Base-by-base conservation (phyloP, 1,140 invertebrate genomes). In the Dendrolimus punctatus region DNA sequence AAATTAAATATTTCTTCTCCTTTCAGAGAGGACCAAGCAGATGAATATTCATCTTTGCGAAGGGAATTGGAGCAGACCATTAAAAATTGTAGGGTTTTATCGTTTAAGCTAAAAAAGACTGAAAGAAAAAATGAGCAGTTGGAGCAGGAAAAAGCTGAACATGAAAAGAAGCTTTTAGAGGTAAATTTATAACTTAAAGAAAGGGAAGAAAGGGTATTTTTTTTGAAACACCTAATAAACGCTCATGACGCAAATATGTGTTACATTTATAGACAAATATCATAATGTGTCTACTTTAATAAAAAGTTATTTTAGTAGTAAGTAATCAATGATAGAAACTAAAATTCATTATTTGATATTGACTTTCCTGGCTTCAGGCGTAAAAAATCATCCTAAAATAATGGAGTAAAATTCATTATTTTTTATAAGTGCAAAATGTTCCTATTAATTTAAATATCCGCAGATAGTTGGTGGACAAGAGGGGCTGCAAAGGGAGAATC, bases 21-120 rank as follows among this genome's bases (percentile, higher is more conserved):
- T 76, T 90, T 76, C 80, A 93, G 96, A 62, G 97, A 99, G 78
- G 97, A 99, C 68, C 97, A 99, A 88, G 96, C 96, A 8, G 96
- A 99, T 67, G 98, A 99, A 83, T 99, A 99, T 80, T 93, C 96
- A n/a, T 95, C 94, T 55, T 76, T 98, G 42, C 93, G 97, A 85
- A 95, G 97, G 74, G 96, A 97, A 87, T 90, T 98, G 53, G 97
- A 99, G 71, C 95, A 96, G 73, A 95, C 94, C n/a, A 96, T 96
- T 38, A 99, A 99, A 83, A 99, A 99, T 87, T 99, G 98, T 87
- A 91, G 98, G 62, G 98, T 99, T 64, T 89, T 99, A 38, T 99
- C 99, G 57, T 99, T 99, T 80, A 99, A 99, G 87, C 87, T 99
- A 49, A 92, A 98, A 67, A 99, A 99, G 90, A 91, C 96, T 36